Evolutionary conservation across 2,113 vertebrate species (phyloP).

Genomic region (Etheostoma spectabile): DNA sequence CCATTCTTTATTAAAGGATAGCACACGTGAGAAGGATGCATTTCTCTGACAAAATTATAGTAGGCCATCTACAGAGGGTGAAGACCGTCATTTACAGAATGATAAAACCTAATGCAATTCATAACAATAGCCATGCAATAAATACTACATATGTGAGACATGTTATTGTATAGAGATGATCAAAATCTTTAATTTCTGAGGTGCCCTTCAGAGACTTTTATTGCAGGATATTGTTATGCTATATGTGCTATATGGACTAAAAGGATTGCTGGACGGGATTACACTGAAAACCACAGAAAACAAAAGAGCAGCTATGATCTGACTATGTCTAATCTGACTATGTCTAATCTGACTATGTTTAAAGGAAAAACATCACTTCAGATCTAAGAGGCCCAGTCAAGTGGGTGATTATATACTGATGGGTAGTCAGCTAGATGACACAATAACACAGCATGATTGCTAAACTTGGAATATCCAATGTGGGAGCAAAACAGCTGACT

Average conservation of each 20-base stretch:
- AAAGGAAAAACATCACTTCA: conserved; percentile 28
- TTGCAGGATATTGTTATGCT: background rate
- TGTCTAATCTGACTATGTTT: conserved; percentile 20
- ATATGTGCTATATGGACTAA: background rate
- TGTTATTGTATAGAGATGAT: background rate
- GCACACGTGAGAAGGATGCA: background rate
- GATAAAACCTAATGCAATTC: background rate
- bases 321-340: conserved; percentile 5
- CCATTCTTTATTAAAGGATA: background rate
- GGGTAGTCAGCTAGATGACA: conserved; percentile 37
- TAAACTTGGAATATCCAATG: conserved; percentile 17
- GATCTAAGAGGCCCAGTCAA: conserved; percentile 34
- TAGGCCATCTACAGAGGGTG: background rate
- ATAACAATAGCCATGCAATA: background rate
- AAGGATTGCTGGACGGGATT: background rate
- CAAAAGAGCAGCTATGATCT: conserved; percentile 12
- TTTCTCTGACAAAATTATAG: background rate
- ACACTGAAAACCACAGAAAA: conserved; percentile 9
- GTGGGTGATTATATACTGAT: conserved; percentile 23
- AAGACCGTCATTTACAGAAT: background rate
- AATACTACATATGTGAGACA: background rate
- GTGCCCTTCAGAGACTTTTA: background rate
- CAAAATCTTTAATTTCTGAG: background rate
- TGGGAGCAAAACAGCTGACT: background rate
- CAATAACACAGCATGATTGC: background rate